Conservation (phyloP, 2,888 invertebrate species). For the Rotaria macrura region DNA sequence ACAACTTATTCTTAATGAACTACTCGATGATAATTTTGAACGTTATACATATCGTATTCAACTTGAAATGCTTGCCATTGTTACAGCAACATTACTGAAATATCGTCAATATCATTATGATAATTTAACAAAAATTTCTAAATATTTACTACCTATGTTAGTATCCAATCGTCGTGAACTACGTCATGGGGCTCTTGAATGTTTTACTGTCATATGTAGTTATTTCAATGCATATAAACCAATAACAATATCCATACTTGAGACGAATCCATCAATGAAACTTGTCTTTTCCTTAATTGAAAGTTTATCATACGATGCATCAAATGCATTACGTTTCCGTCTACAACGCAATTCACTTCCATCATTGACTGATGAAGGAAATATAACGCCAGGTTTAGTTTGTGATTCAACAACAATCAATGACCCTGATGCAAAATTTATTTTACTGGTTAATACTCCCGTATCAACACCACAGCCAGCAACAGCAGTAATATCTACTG, state of each 20-base stretch:
- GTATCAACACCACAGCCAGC: background rate
- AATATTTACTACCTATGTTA: background rate
- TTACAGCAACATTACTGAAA: background rate
- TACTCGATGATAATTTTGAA: background rate
- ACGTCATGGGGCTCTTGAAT: background rate
- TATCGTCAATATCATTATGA: constrained; percentile 14
- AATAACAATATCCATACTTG: background rate
- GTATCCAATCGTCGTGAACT: constrained; percentile 10
- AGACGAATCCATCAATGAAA: background rate
- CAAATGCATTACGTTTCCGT: background rate
- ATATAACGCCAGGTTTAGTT: background rate
- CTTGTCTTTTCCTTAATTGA: background rate
- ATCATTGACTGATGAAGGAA: background rate
- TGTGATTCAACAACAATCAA: background rate
- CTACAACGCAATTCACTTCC: background rate
- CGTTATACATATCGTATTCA: background rate
- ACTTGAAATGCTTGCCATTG: constrained; percentile 1
- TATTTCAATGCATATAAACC: background rate
- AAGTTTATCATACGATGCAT: background rate
- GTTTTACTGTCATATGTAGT: background rate
- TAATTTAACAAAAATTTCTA: background rate
- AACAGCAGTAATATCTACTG: background rate
- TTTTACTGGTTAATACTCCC: background rate
- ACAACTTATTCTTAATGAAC: background rate
- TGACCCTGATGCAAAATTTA: constrained; percentile 16